phyloP scores from a whole-genome alignment of 2,888 invertebrate genomes.

The Cephus sareptanus region DNA sequence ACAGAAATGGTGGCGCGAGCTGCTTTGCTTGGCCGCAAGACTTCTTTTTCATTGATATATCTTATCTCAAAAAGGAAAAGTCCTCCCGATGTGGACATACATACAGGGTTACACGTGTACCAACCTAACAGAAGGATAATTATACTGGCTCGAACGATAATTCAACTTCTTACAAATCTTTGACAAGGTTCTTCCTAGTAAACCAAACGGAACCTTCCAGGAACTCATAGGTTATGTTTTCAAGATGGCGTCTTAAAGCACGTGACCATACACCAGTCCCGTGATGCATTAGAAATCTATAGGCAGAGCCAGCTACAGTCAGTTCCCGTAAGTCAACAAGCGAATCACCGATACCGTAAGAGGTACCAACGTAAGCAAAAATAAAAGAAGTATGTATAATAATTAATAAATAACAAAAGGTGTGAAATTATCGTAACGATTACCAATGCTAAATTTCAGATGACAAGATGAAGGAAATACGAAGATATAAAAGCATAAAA shows the following conservation, averaged over 20 bases:
- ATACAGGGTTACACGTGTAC: not conserved
- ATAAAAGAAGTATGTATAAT: not conserved
- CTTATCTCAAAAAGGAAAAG: not conserved
- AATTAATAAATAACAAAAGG: not conserved
- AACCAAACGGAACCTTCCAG: not conserved
- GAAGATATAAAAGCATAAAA: not conserved
- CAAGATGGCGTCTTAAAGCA: not conserved
- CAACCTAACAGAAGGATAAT: not conserved
- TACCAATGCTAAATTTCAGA: not conserved
- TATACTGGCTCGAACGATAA: not conserved
- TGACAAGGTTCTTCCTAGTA: not conserved
- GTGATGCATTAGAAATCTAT: not conserved
- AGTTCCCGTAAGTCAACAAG: not conserved
- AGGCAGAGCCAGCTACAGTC: not conserved
- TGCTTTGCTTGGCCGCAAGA: not conserved
- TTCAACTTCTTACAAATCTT: not conserved
- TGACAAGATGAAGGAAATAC: constrained; percentile 1
- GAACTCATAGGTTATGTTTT: not conserved
- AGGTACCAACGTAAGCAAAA: not conserved
- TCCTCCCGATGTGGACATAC: not conserved
- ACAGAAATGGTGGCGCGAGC: not conserved
- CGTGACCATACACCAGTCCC: not conserved
- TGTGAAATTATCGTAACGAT: not conserved
- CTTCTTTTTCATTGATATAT: not conserved
- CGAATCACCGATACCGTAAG: not conserved